Base-by-base conservation (phyloP, 2,797 vertebrate genomes). In the Lithobates sylvaticus region DNA sequence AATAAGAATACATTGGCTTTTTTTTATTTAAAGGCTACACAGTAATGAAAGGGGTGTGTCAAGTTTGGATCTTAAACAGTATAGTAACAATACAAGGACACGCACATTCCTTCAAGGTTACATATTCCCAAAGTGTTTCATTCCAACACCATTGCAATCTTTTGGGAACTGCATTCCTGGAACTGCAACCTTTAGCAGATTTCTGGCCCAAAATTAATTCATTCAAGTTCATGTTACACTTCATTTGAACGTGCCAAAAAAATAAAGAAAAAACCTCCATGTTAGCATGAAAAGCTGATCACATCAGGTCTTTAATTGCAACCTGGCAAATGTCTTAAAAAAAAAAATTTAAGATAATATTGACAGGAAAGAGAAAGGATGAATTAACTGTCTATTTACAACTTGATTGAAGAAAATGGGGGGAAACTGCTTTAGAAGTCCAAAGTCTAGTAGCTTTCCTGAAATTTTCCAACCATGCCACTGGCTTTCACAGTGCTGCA, bases 11-110 rank as follows among this genome's bases (percentile, higher is more conserved):
- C 15, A 61, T 21, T 75, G 64, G 50, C 50, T 54, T 54, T 54
- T 32, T 39, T 54, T 54, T 44, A 71, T 74, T 75, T 42, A 71
- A 71, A 71, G 73, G 71, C 67, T 77, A 78, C 67, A 50, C 73
- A 67, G 74, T 64, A 58, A 58, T 68, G 61, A 13, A 12, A 34
- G 70, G 75, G 68, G 29, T 16, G 42, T 26, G 34, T 75, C 50
- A 32, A 13, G 75, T 10, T 69, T 73, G n/a, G 2, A 7, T 68
- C 26, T 67, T 12, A 54, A 83, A 82, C 72, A 76, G 26, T 69
- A 74, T 61, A 76, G n/a, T 54, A 47, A 78, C 68, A 61, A 79
- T 36, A 79, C 47, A 72, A 23, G 47, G 21, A 69, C 67, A 70
- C 68, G 6, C 68, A 34, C 15, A 21, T 70, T 6, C 75, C 15